Percentiles rank a stretch among this genome's conserved stretches.
Evolutionary conservation across 2,797 vertebrate species (phyloP).

Genomic region (Centroberyx gerrardi): DNA sequence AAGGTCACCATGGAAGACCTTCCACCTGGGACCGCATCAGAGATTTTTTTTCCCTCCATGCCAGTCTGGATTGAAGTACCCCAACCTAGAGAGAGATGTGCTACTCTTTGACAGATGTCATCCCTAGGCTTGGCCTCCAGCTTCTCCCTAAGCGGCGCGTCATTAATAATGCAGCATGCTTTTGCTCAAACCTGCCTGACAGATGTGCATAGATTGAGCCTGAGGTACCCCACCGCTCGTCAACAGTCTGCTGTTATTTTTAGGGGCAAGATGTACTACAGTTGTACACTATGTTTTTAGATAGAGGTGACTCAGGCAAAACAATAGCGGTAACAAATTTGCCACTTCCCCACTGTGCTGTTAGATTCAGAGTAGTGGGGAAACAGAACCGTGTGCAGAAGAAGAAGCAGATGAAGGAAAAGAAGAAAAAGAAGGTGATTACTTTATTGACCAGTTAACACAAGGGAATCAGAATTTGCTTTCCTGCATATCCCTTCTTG

Average conservation of each 20-base stretch:
- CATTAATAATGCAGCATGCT: conserved; percentile 82
- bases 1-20: conserved; percentile 54
- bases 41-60: conserved; percentile 7
- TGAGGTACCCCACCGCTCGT: conserved; percentile 67
- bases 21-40: conserved; percentile 1
- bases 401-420: neutral
- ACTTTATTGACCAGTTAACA: neutral
- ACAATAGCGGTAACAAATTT: conserved; percentile 49
- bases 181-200: conserved; percentile 78
- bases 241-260: conserved; percentile 72
- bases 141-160: conserved; percentile 61
- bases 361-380: neutral
- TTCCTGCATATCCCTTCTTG: neutral
- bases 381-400: neutral
- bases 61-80: conserved; percentile 51
- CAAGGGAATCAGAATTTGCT: neutral
- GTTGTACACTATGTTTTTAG: conserved; percentile 49
- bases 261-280: conserved; percentile 51
- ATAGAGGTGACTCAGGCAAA: conserved; percentile 56
- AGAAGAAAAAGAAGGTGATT: neutral
- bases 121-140: conserved; percentile 76
- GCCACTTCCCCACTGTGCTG: conserved; percentile 33
- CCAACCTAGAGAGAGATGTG: conserved; percentile 59
- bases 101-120: conserved; percentile 75
- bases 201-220: conserved; percentile 77